Evolutionary conservation across 1,140 invertebrate species (phyloP), one percentile per base, ranked within the genome.

Genomic region (Steinernema khuongi): DNA sequence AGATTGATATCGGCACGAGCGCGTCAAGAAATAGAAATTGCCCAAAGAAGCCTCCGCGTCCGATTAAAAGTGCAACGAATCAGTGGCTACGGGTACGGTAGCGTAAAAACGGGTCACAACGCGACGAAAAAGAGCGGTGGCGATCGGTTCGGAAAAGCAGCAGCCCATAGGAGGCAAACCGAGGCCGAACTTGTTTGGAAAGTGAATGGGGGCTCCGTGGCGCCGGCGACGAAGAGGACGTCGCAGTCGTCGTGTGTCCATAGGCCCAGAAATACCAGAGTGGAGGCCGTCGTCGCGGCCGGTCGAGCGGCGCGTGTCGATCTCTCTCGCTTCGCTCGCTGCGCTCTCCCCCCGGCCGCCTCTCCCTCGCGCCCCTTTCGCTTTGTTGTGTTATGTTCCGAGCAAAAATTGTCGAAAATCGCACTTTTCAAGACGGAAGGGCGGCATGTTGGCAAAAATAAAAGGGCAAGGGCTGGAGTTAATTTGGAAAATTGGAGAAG

Each of bases 201-300:
- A 41, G 7, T 41, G 50, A 60, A n/a, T n/a, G n/a, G n/a, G 14
- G 50, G 50, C 11, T 26, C 22, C 14, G 26, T 4, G 50, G 26
- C 22, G 19, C 14, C 11, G 50, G 26, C 11, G 11, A 11, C 50
- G 22, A 17, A 60, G 11, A 60, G 11, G 22, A 60, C 50, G 50
- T 60, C 22, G n/a, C n/a, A n/a, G 22, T 60, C 50, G 50, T 26
- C 50, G 50, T 60, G 50, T 60, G 50, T 60, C 50, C 50, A 60
- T 60, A 60, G 50, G 22, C 50, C 50, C 50, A 60, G 50, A 60
- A 60, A 60, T 60, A 60, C 50, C 50, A 60, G 50, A 60, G 50
- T 60, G 50, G 50, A 60, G 50, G 50, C 50, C 50, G 50, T 22
- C 22, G 50, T 60, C 22, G 50, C 50, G 19, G 50, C 22, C 50